A percentile compares a stretch with the other conserved stretches of the same genome.
These are phyloP conservation scores for Amphipoea oculea DNA, from an alignment of 2,888 invertebrate genomes.

Conservation along the genomic window DNA sequence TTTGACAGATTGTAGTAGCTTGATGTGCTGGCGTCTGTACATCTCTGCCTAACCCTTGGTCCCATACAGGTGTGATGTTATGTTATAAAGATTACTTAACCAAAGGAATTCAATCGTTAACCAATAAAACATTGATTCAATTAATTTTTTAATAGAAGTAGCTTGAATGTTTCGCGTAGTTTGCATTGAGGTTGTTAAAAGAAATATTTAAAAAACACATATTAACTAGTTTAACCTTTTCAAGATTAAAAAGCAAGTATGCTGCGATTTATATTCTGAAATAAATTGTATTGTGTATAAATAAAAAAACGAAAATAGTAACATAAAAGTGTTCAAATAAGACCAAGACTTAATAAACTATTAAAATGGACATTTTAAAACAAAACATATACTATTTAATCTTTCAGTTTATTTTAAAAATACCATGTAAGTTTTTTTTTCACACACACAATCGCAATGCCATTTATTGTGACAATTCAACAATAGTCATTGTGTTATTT, in stretches of 20 bases:
- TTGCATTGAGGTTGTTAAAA: neutral
- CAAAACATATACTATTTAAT: conserved; percentile 4
- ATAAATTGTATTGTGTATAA: neutral
- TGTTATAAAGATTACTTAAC: neutral
- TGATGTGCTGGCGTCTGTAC: too few relatives aligned
- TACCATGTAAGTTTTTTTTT: conserved; percentile 20
- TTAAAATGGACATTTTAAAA: conserved; percentile 12
- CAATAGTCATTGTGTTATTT: neutral
- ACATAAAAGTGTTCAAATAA: neutral
- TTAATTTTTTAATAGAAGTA: conserved; percentile 45
- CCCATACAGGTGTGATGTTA: too few relatives aligned
- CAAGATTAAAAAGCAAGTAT: neutral
- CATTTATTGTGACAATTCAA: neutral
- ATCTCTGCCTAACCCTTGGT: too few relatives aligned
- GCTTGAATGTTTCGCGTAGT: conserved; percentile 6
- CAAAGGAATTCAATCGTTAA: neutral
- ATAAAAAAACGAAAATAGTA: neutral
- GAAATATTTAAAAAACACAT: neutral
- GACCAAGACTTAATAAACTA: neutral
- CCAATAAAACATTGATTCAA: conserved; percentile 40
- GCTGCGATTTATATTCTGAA: neutral
- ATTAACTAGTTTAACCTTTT: neutral
- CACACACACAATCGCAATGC: neutral
- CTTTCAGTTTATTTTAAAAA: conserved; percentile 1
- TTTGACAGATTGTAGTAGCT: too few relatives aligned